These are phyloP conservation scores for Phyllotreta cruciferae DNA, from an alignment of 2,888 invertebrate species.

Conservation along the genomic window DNA sequence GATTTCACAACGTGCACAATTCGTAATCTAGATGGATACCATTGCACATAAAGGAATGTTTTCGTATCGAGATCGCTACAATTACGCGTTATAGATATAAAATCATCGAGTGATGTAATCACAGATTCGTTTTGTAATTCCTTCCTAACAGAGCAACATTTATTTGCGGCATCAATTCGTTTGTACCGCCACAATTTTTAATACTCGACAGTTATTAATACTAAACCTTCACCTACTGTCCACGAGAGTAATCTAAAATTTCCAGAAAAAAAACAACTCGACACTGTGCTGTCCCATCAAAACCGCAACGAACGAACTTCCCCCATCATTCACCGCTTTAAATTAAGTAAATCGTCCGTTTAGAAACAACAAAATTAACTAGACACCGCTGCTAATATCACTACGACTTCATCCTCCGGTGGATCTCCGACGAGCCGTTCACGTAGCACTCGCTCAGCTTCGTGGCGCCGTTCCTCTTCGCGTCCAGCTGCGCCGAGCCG, in stretches of 20 bases:
- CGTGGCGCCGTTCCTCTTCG: conserved; percentile 35
- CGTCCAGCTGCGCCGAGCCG: conserved; percentile 20
- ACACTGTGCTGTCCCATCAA: background rate
- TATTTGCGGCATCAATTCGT: conserved; percentile 2
- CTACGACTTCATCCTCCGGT: conserved; percentile 54
- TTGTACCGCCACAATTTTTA: background rate
- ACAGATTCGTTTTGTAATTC: background rate
- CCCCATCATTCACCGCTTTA: conserved; percentile 23
- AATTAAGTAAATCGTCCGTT: conserved; percentile 35
- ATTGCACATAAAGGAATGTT: too few relatives aligned
- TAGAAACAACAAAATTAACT: conserved; percentile 23
- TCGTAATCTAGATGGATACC: too few relatives aligned
- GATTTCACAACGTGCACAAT: too few relatives aligned
- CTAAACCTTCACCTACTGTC: conserved; percentile 7
- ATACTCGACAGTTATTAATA: conserved; percentile 1
- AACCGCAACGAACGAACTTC: conserved; percentile 2
- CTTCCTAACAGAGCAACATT: conserved; percentile 1
- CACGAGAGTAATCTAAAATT: background rate
- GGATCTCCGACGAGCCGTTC: conserved; percentile 57
- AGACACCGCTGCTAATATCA: conserved; percentile 46
- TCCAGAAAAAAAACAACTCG: background rate
- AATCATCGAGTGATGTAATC: too few relatives aligned
- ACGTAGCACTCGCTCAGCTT: conserved; percentile 63
- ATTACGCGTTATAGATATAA: too few relatives aligned
- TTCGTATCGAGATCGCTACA: too few relatives aligned